Percentiles rank a stretch among this genome's conserved stretches.
Conservation (phyloP, 2,797 vertebrate genomes). For the Anguilla marmorata region DNA sequence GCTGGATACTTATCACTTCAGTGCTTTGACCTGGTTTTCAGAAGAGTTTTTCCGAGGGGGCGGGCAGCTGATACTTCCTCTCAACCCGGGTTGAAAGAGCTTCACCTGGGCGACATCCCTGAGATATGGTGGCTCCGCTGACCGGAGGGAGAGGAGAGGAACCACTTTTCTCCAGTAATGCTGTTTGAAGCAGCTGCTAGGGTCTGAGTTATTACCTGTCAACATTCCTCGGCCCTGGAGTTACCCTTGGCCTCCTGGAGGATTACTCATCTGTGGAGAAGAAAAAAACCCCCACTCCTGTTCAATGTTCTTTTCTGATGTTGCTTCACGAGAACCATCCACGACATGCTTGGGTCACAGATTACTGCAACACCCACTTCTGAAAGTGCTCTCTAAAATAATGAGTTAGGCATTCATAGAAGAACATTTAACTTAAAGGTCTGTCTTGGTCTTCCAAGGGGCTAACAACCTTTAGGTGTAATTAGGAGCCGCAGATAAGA, state of each 20-base stretch:
- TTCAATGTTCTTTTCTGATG: conserved; percentile 20
- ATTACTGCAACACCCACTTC: conserved; percentile 19
- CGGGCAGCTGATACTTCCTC: not conserved
- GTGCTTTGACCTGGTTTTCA: conserved; percentile 5
- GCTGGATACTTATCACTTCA: not conserved
- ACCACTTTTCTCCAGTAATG: conserved; percentile 43
- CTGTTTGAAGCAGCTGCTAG: conserved; percentile 35
- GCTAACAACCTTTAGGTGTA: not conserved
- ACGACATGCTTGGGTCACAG: not conserved
- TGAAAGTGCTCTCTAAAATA: not conserved
- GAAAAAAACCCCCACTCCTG: not conserved
- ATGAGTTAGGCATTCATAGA: conserved; percentile 7
- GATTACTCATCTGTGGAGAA: conserved; percentile 39
- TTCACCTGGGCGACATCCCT: not conserved
- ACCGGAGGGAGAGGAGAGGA: conserved; percentile 13
- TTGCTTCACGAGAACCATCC: not conserved
- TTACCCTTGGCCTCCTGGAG: conserved; percentile 36
- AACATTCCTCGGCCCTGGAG: conserved; percentile 37
- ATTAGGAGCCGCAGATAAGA: not conserved
- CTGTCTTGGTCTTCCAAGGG: conserved; percentile 36
- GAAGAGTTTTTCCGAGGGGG: not conserved
- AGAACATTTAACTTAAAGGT: conserved; percentile 32
- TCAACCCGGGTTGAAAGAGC: not conserved
- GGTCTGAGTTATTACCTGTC: conserved; percentile 54
- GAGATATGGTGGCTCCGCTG: conserved; percentile 15